A percentile compares a stretch with the other conserved stretches of the same genome.
Conservation (phyloP, 2,113 vertebrate genomes). For the Seriola quinqueradiata region DNA sequence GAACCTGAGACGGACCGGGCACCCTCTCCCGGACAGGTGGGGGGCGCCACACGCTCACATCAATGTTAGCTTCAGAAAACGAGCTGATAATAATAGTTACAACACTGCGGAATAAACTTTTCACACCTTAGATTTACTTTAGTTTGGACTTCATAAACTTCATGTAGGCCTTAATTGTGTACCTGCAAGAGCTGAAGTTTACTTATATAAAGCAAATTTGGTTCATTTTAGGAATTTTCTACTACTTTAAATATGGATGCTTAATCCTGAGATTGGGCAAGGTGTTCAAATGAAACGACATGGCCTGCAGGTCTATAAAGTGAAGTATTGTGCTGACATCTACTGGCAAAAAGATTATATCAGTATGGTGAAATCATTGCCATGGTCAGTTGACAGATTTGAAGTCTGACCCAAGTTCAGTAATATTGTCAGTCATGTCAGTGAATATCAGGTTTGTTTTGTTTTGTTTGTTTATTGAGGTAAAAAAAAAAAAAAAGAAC, state of each 20-base stretch:
- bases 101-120: not conserved
- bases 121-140: not conserved
- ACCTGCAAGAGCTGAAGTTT: not conserved
- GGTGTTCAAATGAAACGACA: not conserved
- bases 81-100: not conserved
- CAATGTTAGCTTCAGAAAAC: not conserved
- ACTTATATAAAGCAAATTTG: not conserved
- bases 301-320: not conserved
- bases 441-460: not conserved
- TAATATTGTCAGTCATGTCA: not conserved
- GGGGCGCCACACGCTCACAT: not conserved
- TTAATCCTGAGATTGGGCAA: not conserved
- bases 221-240: not conserved
- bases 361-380: not conserved
- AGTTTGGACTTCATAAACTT: not conserved
- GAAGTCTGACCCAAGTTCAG: not conserved
- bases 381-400: not conserved
- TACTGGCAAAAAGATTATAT: slow-evolving; percentile 28
- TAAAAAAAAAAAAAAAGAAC: no score
- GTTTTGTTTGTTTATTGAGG: not conserved
- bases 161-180: rapidly evolving
- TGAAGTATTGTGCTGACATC: slow-evolving; percentile 55
- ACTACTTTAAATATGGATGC: no score
- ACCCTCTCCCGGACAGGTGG: slow-evolving; percentile 74
- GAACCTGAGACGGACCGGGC: slow-evolving; percentile 35